phyloP scores from a whole-genome alignment of 2,888 invertebrate genomes.

The Eudasyphora cyanicolor region DNA sequence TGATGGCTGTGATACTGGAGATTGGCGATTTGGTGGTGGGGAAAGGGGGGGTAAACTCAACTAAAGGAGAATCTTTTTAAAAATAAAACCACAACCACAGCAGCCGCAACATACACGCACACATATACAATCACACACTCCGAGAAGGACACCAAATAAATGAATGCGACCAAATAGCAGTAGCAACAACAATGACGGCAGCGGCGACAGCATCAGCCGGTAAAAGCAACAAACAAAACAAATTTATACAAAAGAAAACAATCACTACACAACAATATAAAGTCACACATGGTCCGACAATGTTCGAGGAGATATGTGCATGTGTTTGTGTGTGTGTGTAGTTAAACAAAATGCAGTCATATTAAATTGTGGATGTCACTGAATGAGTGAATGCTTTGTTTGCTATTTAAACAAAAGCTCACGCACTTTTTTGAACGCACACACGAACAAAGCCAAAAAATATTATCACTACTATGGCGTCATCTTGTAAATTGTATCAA shows the following conservation, averaged over 20 bases:
- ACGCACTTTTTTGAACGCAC: no score
- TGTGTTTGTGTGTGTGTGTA: neutral
- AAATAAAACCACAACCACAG: slow-evolving; percentile 54
- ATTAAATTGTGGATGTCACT: slow-evolving; percentile 55
- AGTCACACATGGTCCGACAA: slow-evolving; percentile 55
- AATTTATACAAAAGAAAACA: slow-evolving; percentile 48
- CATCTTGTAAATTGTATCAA: slow-evolving; percentile 54
- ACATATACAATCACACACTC: slow-evolving; percentile 41
- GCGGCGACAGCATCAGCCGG: slow-evolving; percentile 28
- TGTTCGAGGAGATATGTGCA: slow-evolving; percentile 1
- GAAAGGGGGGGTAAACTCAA: neutral
- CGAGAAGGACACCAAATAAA: no score
- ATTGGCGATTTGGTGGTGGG: neutral
- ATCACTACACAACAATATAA: slow-evolving; percentile 52
- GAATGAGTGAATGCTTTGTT: neutral
- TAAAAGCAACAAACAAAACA: slow-evolving; percentile 36
- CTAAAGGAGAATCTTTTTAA: neutral
- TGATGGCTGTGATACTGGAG: no score
- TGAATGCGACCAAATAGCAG: no score
- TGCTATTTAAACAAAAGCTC: slow-evolving; percentile 9
- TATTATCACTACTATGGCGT: slow-evolving; percentile 57
- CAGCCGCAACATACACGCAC: slow-evolving; percentile 47
- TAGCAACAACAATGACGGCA: slow-evolving; percentile 42
- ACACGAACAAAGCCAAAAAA: slow-evolving; percentile 24
- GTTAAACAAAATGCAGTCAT: slow-evolving; percentile 49